phyloP scores from a whole-genome alignment of 2,888 invertebrate species.

The Ariolimax columbianus region DNA sequence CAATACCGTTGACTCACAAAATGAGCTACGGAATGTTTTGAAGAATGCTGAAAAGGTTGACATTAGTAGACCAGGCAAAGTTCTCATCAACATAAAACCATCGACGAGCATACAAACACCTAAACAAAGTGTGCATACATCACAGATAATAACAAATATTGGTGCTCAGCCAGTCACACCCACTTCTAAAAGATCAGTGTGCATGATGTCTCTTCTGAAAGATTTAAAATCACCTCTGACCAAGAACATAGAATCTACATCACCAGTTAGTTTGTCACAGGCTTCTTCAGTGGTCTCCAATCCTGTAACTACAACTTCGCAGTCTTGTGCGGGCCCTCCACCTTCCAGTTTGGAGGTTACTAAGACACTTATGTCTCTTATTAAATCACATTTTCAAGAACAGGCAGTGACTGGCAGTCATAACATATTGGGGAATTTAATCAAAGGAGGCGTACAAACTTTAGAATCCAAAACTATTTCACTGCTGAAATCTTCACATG shows the following conservation, averaged over 20 bases:
- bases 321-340: background rate
- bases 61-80: conserved; percentile 21
- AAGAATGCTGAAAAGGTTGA: conserved; percentile 39
- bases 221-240: background rate
- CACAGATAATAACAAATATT: background rate
- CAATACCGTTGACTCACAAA: background rate
- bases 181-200: background rate
- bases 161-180: background rate
- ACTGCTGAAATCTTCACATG: background rate
- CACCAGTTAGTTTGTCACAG: background rate
- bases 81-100: conserved; percentile 18
- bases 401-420: background rate
- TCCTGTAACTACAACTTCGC: background rate
- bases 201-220: conserved; percentile 13
- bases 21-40: conserved; percentile 15
- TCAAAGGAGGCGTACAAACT: background rate
- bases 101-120: background rate
- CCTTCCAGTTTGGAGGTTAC: background rate
- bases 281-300: background rate
- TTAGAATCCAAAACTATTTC: background rate
- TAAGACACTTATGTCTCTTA: conserved; percentile 9
- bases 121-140: background rate
- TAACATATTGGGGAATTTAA: background rate
- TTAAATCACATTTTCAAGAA: conserved; percentile 15
- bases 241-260: background rate